These are phyloP conservation scores for Cottoperca gobio DNA, from an alignment of 2,797 vertebrate species.

Conservation along the genomic window DNA sequence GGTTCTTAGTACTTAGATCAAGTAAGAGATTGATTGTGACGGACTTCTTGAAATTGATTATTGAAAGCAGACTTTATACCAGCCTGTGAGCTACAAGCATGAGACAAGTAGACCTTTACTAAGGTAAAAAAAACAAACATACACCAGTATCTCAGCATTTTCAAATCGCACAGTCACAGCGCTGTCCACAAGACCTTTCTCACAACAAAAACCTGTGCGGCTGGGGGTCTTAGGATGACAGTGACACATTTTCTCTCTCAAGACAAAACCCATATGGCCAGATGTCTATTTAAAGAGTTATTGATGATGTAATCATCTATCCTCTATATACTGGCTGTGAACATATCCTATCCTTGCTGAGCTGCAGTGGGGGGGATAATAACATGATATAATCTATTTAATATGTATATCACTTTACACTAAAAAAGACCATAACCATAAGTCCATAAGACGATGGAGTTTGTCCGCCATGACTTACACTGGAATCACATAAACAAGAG, in stretches of 20 bases:
- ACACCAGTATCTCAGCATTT: not conserved
- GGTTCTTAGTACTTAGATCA: constrained; percentile 10
- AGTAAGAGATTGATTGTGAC: constrained; percentile 5
- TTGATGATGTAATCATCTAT: not conserved
- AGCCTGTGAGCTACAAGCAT: not conserved
- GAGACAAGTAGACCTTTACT: not conserved
- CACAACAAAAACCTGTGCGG: not conserved
- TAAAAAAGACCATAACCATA: not conserved
- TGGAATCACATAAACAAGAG: not conserved
- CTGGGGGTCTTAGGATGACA: not conserved
- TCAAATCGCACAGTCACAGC: not conserved
- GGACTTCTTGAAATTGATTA: not conserved
- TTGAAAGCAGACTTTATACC: not conserved
- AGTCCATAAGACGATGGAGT: not conserved
- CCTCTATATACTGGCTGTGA: not conserved
- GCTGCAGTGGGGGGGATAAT: not conserved
- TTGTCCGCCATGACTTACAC: not conserved
- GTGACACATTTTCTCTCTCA: not conserved
- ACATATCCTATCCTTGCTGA: not conserved
- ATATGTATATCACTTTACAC: not conserved
- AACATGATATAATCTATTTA: not conserved
- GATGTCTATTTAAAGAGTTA: not conserved
- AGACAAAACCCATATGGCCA: not conserved
- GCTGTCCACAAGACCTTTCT: constrained; percentile 40
- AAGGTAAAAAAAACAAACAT: not conserved